phyloP scores from a whole-genome alignment of 2,888 invertebrate species.

The Tenodera sinensis region DNA sequence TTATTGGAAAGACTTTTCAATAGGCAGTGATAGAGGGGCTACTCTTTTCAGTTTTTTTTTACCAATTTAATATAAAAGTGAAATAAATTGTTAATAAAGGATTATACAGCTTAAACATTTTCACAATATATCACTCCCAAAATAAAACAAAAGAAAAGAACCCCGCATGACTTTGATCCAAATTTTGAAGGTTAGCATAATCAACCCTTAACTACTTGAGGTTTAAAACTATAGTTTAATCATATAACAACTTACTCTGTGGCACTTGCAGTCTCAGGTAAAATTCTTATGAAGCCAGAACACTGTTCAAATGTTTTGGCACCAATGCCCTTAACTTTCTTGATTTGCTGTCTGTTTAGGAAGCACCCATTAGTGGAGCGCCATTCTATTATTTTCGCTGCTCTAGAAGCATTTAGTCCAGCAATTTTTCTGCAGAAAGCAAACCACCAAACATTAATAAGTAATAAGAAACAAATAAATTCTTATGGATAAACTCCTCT shows the following conservation, averaged over 20 bases:
- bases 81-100: too few species aligned
- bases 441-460: not conserved
- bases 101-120: too few species aligned
- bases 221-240: not conserved
- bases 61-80: too few species aligned
- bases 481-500: not conserved
- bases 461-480: not conserved
- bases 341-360: conserved; percentile 66
- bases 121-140: too few species aligned
- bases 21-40: too few species aligned
- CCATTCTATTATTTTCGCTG: conserved; percentile 73
- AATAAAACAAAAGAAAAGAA: too few species aligned
- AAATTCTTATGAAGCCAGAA: conserved; percentile 66
- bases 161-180: too few species aligned
- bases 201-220: not conserved
- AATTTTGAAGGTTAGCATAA: not conserved
- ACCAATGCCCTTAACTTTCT: conserved; percentile 77
- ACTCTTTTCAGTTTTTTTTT: too few species aligned
- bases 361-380: conserved; percentile 70
- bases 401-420: conserved; percentile 72
- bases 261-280: conserved; percentile 44
- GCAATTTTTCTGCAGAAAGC: conserved; percentile 65
- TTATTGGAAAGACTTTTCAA: too few species aligned
- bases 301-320: conserved; percentile 83
- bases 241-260: not conserved